These are phyloP conservation scores for Champsocephalus gunnari DNA, from an alignment of 2,797 vertebrate genomes.

Conservation along the genomic window DNA sequence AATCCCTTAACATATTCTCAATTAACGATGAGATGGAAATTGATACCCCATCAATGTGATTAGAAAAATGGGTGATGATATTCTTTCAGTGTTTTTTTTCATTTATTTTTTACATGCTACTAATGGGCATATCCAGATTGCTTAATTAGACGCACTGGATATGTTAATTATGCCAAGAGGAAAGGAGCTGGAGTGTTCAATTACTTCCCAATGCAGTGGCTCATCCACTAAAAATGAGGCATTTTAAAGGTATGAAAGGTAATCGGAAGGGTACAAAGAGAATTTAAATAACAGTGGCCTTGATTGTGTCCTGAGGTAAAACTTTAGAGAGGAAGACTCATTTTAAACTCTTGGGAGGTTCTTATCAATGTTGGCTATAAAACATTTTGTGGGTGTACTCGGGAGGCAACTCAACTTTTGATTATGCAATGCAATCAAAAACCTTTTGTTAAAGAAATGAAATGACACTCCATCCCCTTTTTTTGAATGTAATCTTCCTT, in stretches of 20 bases:
- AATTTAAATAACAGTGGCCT: conserved; percentile 54
- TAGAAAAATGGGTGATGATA: conserved; percentile 35
- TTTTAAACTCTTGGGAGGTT: conserved; percentile 38
- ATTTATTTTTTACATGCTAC: conserved; percentile 49
- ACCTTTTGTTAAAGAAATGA: conserved; percentile 27
- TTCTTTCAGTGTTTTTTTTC: conserved; percentile 14
- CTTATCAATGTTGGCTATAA: conserved; percentile 50
- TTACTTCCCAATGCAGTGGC: conserved; percentile 65
- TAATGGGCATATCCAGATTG: conserved; percentile 66
- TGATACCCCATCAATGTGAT: conserved; percentile 66
- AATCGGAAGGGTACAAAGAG: conserved; percentile 61
- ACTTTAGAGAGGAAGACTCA: conserved; percentile 34
- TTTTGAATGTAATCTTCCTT: background rate
- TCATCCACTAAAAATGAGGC: conserved; percentile 60
- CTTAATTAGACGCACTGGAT: conserved; percentile 67
- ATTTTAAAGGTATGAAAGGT: conserved; percentile 63
- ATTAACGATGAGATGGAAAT: conserved; percentile 68
- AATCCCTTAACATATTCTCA: conserved; percentile 63
- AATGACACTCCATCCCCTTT: conserved; percentile 8
- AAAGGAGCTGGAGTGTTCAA: conserved; percentile 75
- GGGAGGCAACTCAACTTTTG: conserved; percentile 36
- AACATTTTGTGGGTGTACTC: conserved; percentile 42
- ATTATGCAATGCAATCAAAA: conserved; percentile 53
- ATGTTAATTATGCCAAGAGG: conserved; percentile 72
- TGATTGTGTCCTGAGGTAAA: conserved; percentile 64